Base-by-base conservation (phyloP, 2,888 invertebrate genomes). In the Macroteleia sp. region DNA sequence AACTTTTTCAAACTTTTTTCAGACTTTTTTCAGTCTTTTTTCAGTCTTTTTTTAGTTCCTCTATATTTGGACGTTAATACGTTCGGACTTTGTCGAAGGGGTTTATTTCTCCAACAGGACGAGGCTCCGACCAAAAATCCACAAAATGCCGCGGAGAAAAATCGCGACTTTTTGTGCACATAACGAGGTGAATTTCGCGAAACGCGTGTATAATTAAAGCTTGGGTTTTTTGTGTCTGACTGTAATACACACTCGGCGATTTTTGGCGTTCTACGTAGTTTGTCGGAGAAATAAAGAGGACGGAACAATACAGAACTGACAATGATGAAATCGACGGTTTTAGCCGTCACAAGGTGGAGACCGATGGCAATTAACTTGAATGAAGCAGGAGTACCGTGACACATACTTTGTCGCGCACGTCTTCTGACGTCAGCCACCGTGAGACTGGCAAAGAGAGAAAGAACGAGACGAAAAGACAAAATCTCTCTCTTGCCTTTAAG, bases 321-420 rank as follows among this genome's bases (percentile, higher is more conserved):
- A 81, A 80, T 80, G 82, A 85, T 81, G 85, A 87, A 84, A 85
- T 85, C 84, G 83, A 79, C 78, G 81, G 78, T 83, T 82, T 79
- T 42, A 71, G 71, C 76, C 69, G 79, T 76, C 81, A 71, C 69
- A 82, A 77, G 74, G 77, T 64, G 57, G 67, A 64, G 70, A 56
- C 73, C 61, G 62, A 64, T 64, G 80, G 83, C 84, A 86, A 90
- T 90, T 90, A 89, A 88, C 85, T 86, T 84, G 86, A 88, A 89
- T 84, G 87, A 89, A 86, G 80, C 83, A 76, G 83, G 86, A 89
- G 87, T 87, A 86, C 86, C 90, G 89, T 90, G 90, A 89, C 90
- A 88, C 82, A 85, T 85, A 86, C 86, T 88, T 89, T 88, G 89
- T 89, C 87, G 86, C 84, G 85, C 84, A 82, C 85, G 86, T 85